Evolutionary conservation across 2,113 vertebrate genomes (phyloP).

Genomic region (Corythaixoides concolor): DNA sequence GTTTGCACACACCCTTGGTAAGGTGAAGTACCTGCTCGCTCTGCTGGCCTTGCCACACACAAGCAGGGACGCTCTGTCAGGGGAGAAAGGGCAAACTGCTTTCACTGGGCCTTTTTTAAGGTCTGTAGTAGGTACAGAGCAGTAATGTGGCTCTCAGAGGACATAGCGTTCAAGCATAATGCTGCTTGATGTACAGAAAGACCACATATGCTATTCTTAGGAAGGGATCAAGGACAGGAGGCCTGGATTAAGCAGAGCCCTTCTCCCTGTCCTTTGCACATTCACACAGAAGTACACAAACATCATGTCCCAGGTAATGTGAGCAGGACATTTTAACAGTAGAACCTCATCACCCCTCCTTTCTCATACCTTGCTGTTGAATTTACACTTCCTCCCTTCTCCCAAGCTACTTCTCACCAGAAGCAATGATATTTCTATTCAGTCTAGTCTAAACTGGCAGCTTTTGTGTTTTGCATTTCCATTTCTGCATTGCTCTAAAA

Average conservation of each 20-base stretch:
- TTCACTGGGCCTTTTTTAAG: not conserved
- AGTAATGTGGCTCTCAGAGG: not conserved
- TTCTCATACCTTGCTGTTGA: not conserved
- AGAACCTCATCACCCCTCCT: not conserved
- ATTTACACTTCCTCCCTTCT: not conserved
- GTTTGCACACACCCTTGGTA: not conserved
- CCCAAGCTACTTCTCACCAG: not conserved
- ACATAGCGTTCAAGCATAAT: not conserved
- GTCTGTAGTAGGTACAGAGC: not conserved
- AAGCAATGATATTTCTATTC: not conserved
- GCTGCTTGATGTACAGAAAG: not conserved
- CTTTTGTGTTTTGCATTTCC: not conserved
- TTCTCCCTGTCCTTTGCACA: not conserved
- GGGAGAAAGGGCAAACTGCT: not conserved
- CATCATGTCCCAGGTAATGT: not conserved
- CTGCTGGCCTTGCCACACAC: not conserved
- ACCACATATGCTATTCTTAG: not conserved
- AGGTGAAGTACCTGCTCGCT: not conserved
- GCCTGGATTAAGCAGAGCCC: not conserved
- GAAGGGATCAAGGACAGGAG: not conserved
- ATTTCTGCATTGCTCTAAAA: not conserved
- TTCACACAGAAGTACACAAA: not conserved
- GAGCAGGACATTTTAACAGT: not conserved
- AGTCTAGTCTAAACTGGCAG: not conserved
- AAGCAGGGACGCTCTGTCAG: not conserved